These are phyloP conservation scores for Oncopodura yosiiana DNA, from an alignment of 1,140 invertebrate species.

Conservation along the genomic window DNA sequence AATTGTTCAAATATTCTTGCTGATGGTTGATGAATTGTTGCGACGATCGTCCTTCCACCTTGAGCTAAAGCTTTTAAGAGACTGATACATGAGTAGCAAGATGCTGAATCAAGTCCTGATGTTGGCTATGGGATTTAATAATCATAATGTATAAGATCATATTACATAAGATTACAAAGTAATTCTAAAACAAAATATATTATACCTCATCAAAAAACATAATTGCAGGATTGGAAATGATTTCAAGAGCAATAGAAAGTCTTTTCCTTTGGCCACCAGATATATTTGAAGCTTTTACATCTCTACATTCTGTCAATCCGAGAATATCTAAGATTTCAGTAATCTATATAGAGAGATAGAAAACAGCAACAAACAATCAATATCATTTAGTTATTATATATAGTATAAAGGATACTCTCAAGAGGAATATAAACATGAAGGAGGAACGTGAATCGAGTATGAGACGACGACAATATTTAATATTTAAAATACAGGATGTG, in stretches of 20 bases:
- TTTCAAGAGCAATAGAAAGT: conserved; percentile 81
- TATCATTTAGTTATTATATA: not conserved
- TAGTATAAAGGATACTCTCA: not conserved
- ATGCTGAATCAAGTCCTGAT: conserved; percentile 47
- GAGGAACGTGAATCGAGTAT: too few relatives aligned
- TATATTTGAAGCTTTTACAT: conserved; percentile 66
- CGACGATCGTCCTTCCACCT: conserved; percentile 85
- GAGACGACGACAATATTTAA: too few relatives aligned
- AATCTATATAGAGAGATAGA: conserved; percentile 54
- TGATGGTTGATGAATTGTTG: conserved; percentile 94
- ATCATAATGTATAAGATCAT: conserved; percentile 38
- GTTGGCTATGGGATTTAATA: conserved; percentile 66
- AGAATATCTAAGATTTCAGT: conserved; percentile 81
- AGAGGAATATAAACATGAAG: not conserved
- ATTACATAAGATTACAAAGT: conserved; percentile 32
- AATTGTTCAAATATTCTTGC: conserved; percentile 93
- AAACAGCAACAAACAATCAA: too few relatives aligned
- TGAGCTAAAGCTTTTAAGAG: conserved; percentile 64
- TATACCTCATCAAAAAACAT: conserved; percentile 90
- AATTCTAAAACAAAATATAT: too few relatives aligned
- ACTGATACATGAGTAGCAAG: conserved; percentile 35
- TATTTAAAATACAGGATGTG: too few relatives aligned
- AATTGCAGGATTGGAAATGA: conserved; percentile 88
- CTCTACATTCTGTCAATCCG: conserved; percentile 64
- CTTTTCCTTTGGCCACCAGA: conserved; percentile 88